A percentile compares a stretch with the other conserved stretches of the same genome.
These are phyloP conservation scores for Poeciliopsis turrubarensis DNA, from an alignment of 2,113 vertebrate species.

Conservation along the genomic window DNA sequence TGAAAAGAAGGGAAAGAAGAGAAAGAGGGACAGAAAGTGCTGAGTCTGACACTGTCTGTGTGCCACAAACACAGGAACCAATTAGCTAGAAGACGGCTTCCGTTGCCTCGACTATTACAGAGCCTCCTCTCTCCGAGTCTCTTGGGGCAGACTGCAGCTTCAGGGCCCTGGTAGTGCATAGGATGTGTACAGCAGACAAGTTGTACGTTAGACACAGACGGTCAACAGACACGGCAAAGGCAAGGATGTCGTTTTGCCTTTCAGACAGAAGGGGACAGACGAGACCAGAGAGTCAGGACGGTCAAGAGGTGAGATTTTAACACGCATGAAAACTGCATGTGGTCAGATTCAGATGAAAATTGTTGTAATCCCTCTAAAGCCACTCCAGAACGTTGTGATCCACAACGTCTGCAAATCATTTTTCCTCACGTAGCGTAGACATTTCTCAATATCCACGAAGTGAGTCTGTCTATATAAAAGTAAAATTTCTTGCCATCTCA, in stretches of 20 bases:
- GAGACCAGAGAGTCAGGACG: slow-evolving; percentile 14
- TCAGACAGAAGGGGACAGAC: slow-evolving; percentile 26
- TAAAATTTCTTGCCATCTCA: slow-evolving; percentile 14
- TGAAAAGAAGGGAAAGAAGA: slow-evolving; percentile 30
- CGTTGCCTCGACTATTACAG: slow-evolving; percentile 70
- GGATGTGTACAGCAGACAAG: slow-evolving; percentile 62
- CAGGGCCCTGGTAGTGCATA: slow-evolving; percentile 63
- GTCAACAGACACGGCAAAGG: slow-evolving; percentile 48
- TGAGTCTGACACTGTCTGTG: slow-evolving; percentile 73
- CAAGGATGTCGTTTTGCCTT: slow-evolving; percentile 44
- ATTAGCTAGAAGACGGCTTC: slow-evolving; percentile 76
- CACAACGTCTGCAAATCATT: slow-evolving; percentile 19
- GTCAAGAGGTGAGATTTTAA: slow-evolving; percentile 13
- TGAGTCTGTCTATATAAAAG: neutral
- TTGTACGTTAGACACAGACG: slow-evolving; percentile 65
- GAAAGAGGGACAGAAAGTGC: slow-evolving; percentile 68
- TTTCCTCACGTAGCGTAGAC: slow-evolving; percentile 27
- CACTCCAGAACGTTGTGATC: slow-evolving; percentile 9
- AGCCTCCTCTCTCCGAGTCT: slow-evolving; percentile 69
- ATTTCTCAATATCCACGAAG: slow-evolving; percentile 20
- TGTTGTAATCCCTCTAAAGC: slow-evolving; percentile 12
- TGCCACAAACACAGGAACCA: slow-evolving; percentile 76
- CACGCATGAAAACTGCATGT: neutral
- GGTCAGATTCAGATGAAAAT: slow-evolving; percentile 9
- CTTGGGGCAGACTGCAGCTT: slow-evolving; percentile 69